Base-by-base conservation (phyloP, 2,797 vertebrate species). In the Eulemur coronatus region DNA sequence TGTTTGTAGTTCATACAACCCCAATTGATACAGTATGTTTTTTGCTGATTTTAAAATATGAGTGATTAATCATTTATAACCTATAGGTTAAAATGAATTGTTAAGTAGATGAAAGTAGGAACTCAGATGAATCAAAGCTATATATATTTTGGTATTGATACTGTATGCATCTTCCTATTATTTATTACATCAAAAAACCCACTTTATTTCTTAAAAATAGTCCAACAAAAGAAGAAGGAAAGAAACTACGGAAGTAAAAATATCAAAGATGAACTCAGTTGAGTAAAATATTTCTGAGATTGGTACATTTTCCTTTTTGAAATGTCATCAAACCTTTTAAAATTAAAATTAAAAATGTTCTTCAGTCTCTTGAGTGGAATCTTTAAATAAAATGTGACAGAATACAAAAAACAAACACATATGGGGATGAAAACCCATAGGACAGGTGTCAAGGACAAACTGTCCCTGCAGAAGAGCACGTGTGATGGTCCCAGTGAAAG, bases 1-100 rank as follows among this genome's bases (percentile, higher is more conserved):
- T 76, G 35, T 89, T 81, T 85, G 80, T 63, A 38, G 57, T 61
- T 94, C 46, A 43, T 89, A 24, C 18, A 84, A 69, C 57, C 59
- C 14, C 73, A 90, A 59, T 86, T 87, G 78, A 63, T 75, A 0
- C 0, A 93, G 18, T 90, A 75, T 95, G 91, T 89, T 84, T 91
- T 93, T 97, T 94, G 95, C 65, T 95, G 30, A 86, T 96, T 97
- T 98, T 95, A 94, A 97, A 97, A 95, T 94, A 86, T 94, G 88
- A 94, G 80, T 81, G 80, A 67, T 94, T 92, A 93, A 82, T 92
- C 76, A 73, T 90, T 95, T 85, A 30, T 94, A 93, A 89, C 89
- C 78, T 89, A n/a, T 91, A 96, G 91, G 2, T 3, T 85, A 97
- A 91, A 89, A 48, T 85, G 85, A 95, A 84, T 76, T 85, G 50